Evolutionary conservation across 1,140 invertebrate genomes (phyloP).

Genomic region (Rhynchophorus ferrugineus): DNA sequence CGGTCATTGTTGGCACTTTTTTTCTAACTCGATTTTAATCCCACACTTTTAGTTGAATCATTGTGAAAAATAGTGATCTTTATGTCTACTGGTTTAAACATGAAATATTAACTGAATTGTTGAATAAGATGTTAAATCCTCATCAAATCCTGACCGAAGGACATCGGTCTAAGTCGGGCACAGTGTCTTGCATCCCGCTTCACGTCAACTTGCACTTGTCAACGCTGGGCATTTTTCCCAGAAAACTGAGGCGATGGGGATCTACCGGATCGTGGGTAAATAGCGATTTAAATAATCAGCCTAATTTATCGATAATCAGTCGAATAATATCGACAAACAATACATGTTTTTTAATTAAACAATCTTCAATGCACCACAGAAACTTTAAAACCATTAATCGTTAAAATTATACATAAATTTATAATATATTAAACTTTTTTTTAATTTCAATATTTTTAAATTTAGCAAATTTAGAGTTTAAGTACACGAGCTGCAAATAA

Average conservation of each 20-base stretch:
- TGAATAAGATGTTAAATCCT: constrained; percentile 23
- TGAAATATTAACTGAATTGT: constrained; percentile 2
- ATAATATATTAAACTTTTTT: too few relatives aligned
- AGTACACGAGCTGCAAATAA: too few relatives aligned
- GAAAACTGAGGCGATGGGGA: constrained; percentile 57
- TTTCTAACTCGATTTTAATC: too few relatives aligned
- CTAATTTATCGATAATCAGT: neutral
- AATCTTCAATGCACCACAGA: too few relatives aligned
- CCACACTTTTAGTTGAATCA: too few relatives aligned
- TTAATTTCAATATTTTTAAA: too few relatives aligned
- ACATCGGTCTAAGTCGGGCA: constrained; percentile 37
- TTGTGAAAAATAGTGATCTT: too few relatives aligned
- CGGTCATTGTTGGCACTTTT: constrained; percentile 5
- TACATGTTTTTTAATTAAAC: too few relatives aligned
- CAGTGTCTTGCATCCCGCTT: constrained; percentile 43
- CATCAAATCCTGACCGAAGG: constrained; percentile 27
- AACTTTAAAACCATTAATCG: neutral
- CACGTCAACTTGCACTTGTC: constrained; percentile 43
- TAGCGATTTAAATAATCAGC: constrained; percentile 23
- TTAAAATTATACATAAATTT: neutral
- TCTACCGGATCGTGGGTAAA: constrained; percentile 63
- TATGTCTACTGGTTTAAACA: neutral
- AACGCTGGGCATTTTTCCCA: constrained; percentile 46
- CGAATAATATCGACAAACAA: neutral
- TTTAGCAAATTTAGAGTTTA: too few relatives aligned